These are phyloP conservation scores for Mallotus villosus DNA, from an alignment of 2,797 vertebrate species.

Conservation along the genomic window DNA sequence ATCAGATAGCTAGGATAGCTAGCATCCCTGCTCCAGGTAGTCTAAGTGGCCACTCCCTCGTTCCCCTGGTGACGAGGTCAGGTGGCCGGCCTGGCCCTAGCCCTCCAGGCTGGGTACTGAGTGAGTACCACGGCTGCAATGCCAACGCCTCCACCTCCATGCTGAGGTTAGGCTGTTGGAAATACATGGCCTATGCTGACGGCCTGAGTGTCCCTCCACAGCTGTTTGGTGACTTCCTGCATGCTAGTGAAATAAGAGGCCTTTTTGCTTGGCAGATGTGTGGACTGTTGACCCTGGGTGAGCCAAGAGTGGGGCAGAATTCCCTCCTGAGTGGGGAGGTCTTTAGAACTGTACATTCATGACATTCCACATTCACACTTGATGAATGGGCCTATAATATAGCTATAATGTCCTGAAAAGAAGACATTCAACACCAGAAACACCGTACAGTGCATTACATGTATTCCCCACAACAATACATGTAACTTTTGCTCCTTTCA, in stretches of 20 bases:
- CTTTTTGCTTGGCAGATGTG: background rate
- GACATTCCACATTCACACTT: no score
- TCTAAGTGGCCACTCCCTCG: slow-evolving; percentile 88
- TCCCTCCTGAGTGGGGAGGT: no score
- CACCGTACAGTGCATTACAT: no score
- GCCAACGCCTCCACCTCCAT: slow-evolving; percentile 93
- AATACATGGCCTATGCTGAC: slow-evolving; percentile 88
- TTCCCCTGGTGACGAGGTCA: slow-evolving; percentile 70
- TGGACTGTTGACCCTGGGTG: no score
- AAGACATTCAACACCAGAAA: no score
- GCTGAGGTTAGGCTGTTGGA: slow-evolving; percentile 87
- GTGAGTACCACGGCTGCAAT: slow-evolving; percentile 95
- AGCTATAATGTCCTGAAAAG: no score
- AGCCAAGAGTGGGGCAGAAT: no score
- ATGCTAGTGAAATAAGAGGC: background rate
- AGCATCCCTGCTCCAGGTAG: slow-evolving; percentile 69
- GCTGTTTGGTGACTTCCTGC: slow-evolving; percentile 84
- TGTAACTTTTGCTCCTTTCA: no score
- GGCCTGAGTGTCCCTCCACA: slow-evolving; percentile 83
- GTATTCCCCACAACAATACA: no score
- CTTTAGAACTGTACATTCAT: no score
- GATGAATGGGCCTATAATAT: no score
- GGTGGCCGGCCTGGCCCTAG: slow-evolving; percentile 23
- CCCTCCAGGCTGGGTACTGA: slow-evolving; percentile 84
- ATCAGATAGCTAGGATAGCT: slow-evolving; percentile 76